Conservation (phyloP, 2,113 vertebrate genomes). For the human (Homo sapiens) region DNA sequence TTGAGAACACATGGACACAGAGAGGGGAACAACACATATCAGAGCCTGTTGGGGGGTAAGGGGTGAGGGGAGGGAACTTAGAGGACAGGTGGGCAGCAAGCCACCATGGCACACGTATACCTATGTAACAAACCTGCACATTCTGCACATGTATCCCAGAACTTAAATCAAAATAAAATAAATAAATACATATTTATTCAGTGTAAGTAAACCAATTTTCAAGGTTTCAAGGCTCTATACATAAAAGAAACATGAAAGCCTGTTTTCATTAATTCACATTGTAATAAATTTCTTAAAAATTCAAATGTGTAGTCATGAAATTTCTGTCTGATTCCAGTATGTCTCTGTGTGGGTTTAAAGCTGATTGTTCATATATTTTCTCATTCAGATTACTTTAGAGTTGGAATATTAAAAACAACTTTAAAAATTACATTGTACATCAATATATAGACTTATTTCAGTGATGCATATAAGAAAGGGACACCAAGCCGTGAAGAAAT, state of each 20-base stretch:
- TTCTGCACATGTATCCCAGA: no score
- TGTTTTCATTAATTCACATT: not conserved
- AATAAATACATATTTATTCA: not conserved
- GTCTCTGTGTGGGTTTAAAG: not conserved
- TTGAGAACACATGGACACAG: no score
- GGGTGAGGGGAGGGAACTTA: no score
- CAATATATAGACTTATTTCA: not conserved
- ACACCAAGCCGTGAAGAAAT: not conserved
- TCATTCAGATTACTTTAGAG: not conserved
- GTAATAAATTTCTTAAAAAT: not conserved
- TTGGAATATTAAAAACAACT: not conserved
- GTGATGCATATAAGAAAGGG: not conserved
- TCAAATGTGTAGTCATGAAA: not conserved
- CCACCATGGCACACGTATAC: no score
- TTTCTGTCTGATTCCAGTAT: not conserved
- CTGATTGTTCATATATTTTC: not conserved
- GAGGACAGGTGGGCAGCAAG: no score
- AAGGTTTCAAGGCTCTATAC: not conserved
- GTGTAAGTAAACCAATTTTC: not conserved
- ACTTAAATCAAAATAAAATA: not conserved
- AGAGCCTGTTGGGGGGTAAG: no score
- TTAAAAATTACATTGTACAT: not conserved
- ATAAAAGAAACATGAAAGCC: not conserved
- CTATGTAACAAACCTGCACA: no score
- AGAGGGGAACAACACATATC: no score